These are phyloP conservation scores for Dione vanillae DNA, from an alignment of 2,888 invertebrate genomes.

Conservation along the genomic window DNA sequence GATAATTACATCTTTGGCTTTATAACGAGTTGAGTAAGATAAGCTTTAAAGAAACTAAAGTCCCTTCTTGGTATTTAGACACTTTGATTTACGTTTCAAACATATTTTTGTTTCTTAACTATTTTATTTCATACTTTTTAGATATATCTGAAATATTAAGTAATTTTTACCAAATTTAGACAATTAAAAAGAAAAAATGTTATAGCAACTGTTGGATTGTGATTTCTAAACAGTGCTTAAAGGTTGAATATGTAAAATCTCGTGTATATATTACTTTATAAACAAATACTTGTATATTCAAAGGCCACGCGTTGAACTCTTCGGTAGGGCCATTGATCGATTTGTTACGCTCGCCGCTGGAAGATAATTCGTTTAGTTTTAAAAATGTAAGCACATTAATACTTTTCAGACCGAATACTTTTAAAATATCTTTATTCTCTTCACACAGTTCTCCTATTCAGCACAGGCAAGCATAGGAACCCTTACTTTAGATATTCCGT, in stretches of 20 bases:
- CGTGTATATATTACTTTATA: slow-evolving; percentile 33
- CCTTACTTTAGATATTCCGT: neutral
- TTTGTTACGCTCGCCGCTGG: slow-evolving; percentile 64
- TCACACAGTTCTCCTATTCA: neutral
- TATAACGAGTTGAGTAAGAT: neutral
- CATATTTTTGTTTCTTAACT: neutral
- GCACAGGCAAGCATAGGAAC: neutral
- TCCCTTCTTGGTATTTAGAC: neutral
- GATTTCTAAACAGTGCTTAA: slow-evolving; percentile 20
- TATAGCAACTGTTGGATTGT: neutral
- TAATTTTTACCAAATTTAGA: neutral
- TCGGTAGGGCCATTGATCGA: slow-evolving; percentile 76
- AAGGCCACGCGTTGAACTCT: slow-evolving; percentile 71
- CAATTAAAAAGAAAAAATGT: neutral
- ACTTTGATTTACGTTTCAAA: neutral
- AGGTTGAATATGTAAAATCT: slow-evolving; percentile 32
- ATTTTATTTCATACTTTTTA: neutral
- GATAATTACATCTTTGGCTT: neutral
- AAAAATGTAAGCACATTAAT: slow-evolving; percentile 37
- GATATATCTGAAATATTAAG: neutral
- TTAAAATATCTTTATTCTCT: neutral
- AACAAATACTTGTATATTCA: slow-evolving; percentile 39
- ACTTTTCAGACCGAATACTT: neutral
- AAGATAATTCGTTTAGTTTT: slow-evolving; percentile 61
- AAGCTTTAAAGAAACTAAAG: neutral